These are phyloP conservation scores for Gadopsis bispinosus DNA, from an alignment of 2,797 vertebrate genomes.

Conservation along the genomic window DNA sequence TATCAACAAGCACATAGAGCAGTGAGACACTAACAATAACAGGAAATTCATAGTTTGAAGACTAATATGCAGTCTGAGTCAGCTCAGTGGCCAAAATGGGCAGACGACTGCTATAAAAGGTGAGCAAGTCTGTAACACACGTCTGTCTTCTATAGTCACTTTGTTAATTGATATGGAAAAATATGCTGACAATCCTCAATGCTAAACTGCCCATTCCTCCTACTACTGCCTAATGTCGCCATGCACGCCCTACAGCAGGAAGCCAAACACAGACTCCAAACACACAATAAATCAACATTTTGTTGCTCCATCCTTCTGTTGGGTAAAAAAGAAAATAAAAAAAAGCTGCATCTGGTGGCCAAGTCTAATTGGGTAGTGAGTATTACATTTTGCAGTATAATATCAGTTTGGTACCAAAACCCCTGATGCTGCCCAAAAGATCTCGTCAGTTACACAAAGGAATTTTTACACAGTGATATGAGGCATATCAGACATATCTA, in stretches of 20 bases:
- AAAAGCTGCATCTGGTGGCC: constrained; percentile 12
- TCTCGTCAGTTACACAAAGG: not conserved
- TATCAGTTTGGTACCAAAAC: constrained; percentile 5
- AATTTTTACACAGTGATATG: not conserved
- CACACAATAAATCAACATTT: constrained; percentile 32
- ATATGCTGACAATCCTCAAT: constrained; percentile 11
- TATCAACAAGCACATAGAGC: constrained; percentile 32
- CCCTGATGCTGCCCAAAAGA: not conserved
- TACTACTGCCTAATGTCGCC: constrained; percentile 19
- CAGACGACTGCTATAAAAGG: constrained; percentile 30
- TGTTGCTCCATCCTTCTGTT: constrained; percentile 29
- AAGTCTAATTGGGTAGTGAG: constrained; percentile 3
- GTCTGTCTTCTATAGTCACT: constrained; percentile 18
- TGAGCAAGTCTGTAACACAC: constrained; percentile 31
- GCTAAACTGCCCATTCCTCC: constrained; percentile 17
- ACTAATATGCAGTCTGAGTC: constrained; percentile 24
- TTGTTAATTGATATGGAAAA: constrained; percentile 43
- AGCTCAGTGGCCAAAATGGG: constrained; percentile 35
- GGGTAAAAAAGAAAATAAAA: not conserved
- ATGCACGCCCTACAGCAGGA: constrained; percentile 4
- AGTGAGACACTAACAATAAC: constrained; percentile 38
- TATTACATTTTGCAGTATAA: not conserved
- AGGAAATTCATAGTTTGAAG: constrained; percentile 40
- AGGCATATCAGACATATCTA: not conserved
- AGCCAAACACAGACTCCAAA: constrained; percentile 11